Percentiles rank a stretch among this genome's conserved stretches.
phyloP scores from a whole-genome alignment of 2,797 vertebrate species.

The Myotis planiceps region DNA sequence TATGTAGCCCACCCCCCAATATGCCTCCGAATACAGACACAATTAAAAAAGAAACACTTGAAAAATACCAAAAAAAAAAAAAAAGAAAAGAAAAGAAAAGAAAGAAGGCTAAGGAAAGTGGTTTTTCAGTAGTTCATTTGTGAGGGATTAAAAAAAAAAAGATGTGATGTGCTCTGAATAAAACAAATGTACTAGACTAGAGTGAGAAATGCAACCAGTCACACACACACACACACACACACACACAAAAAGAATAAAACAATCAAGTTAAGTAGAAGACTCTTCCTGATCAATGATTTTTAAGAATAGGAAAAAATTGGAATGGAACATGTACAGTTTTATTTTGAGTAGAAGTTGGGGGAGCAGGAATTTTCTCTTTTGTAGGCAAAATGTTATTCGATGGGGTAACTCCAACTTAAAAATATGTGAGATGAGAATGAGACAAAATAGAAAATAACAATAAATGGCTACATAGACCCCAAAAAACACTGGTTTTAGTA shows the following conservation, averaged over 20 bases:
- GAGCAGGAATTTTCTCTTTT: neutral
- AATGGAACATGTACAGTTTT: neutral
- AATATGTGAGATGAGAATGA: neutral
- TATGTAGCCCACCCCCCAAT: neutral
- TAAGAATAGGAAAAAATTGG: neutral
- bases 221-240: neutral
- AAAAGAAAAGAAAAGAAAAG: too few relatives aligned
- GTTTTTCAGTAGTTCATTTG: conserved; percentile 61
- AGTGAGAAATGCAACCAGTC: conserved; percentile 38
- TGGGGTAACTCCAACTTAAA: neutral
- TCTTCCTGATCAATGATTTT: neutral
- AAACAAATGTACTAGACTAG: neutral
- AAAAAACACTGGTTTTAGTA: neutral
- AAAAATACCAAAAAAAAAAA: too few relatives aligned
- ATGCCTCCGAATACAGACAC: conserved; percentile 44
- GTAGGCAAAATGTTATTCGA: neutral
- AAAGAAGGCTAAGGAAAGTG: neutral
- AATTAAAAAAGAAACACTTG: conserved; percentile 43
- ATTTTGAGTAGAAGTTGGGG: neutral
- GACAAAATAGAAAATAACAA: conserved; percentile 26
- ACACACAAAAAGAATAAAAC: neutral
- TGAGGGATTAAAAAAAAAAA: conserved; percentile 42
- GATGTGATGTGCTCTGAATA: conserved; percentile 18
- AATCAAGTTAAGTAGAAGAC: neutral
- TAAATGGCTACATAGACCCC: neutral